Evolutionary conservation across 2,113 vertebrate species (phyloP).

Genomic region (Perccottus glenii): DNA sequence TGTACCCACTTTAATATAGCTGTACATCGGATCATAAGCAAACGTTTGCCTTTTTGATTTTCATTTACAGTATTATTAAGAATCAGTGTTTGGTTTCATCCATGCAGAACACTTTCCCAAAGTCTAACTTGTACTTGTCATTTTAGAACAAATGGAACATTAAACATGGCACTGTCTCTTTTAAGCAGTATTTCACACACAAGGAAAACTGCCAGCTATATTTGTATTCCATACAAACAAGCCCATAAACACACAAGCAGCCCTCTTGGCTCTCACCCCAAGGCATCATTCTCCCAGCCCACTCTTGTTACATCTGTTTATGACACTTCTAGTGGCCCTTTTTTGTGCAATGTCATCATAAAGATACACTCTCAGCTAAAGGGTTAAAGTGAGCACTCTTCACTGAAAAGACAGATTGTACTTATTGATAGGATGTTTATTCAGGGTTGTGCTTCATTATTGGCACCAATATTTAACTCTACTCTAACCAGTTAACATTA

Average conservation of each 20-base stretch:
- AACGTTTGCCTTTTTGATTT: background rate
- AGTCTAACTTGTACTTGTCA: slow-evolving; percentile 6
- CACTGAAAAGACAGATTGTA: background rate
- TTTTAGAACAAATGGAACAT: slow-evolving; percentile 5
- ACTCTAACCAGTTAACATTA: slow-evolving; percentile 5
- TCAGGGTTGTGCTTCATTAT: background rate
- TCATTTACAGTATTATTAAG: background rate
- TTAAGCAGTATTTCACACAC: slow-evolving; percentile 15
- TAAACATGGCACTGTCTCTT: slow-evolving; percentile 3
- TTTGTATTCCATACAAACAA: slow-evolving; percentile 38
- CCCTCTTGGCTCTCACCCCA: slow-evolving; percentile 14
- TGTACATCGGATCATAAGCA: background rate
- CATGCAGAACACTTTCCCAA: slow-evolving; percentile 1
- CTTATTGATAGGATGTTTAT: background rate
- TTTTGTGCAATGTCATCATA: slow-evolving; percentile 1
- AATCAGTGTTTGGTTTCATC: background rate
- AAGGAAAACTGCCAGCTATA: slow-evolving; percentile 17
- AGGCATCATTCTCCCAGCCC: slow-evolving; percentile 25
- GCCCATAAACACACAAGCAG: background rate
- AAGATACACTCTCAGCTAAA: slow-evolving; percentile 10
- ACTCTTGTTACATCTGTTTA: slow-evolving; percentile 35
- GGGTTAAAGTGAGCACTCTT: background rate
- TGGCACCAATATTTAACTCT: background rate
- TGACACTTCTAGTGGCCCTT: background rate
- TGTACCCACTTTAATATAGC: too few species aligned